Percentiles rank a stretch among this genome's conserved stretches.
phyloP scores from a whole-genome alignment of 2,113 vertebrate genomes.

The Toxotes jaculatrix region DNA sequence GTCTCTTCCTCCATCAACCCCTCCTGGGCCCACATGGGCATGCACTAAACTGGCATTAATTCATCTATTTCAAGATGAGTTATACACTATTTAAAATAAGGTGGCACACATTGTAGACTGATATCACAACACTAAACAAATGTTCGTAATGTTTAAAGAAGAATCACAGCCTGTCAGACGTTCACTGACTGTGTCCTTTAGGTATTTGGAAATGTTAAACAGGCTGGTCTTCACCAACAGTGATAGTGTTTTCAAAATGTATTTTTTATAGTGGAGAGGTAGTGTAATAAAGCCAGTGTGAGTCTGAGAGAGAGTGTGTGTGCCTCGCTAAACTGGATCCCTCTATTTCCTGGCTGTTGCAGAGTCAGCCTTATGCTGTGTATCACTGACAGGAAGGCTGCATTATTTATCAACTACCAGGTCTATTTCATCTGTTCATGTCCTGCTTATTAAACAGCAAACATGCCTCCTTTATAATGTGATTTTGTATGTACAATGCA shows the following conservation, averaged over 20 bases:
- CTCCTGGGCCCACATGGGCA: conserved; percentile 25
- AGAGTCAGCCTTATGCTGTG: conserved; percentile 56
- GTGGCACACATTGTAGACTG: background rate
- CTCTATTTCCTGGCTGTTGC: conserved; percentile 42
- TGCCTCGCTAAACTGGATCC: conserved; percentile 32
- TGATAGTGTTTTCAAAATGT: background rate
- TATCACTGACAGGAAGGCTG: conserved; percentile 80
- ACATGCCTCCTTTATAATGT: background rate
- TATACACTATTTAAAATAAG: conserved; percentile 3
- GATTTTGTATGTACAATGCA: conserved; percentile 6
- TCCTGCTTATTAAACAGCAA: conserved; percentile 45
- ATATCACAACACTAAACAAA: background rate
- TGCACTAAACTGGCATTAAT: conserved; percentile 38
- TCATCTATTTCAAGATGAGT: conserved; percentile 38
- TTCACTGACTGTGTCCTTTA: background rate
- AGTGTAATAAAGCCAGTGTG: background rate
- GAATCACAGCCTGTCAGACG: background rate
- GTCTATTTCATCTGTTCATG: conserved; percentile 65
- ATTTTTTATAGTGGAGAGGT: background rate
- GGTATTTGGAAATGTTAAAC: background rate
- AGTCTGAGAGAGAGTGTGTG: background rate
- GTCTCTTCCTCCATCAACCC: conserved; percentile 31
- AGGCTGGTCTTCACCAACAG: background rate
- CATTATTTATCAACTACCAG: conserved; percentile 82
- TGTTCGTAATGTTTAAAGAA: background rate